Base-by-base conservation (phyloP, 1,140 invertebrate genomes). In the Holotrichia oblita region DNA sequence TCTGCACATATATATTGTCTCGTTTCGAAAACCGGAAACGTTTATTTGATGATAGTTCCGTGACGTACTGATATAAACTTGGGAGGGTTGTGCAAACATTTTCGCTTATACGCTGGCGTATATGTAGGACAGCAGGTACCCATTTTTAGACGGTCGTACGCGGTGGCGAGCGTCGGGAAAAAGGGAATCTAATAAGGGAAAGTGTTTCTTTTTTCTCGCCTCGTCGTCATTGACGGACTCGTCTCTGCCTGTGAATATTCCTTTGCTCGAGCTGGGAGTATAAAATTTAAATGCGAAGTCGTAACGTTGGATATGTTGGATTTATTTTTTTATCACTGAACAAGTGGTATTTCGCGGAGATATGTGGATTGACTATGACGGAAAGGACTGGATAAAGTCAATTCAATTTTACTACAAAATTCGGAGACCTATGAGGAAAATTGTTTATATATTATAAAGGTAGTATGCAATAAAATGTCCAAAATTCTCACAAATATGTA, bases 11-110 rank as follows among this genome's bases (percentile, higher is more conserved):
- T 69, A 69, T 69, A 22, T 69, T 24, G 61, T 69, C 61, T 20
- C 61, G 61, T 69, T 69, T 20, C 61, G 61, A 69, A 69, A 69
- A 69, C 61, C 61, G 61, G 48, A 69, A 69, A 69, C 61, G 61
- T 34, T 69, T 34, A 69, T 69, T 69, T 69, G 61, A 69, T 69
- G 61, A 69, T 69, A 22, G 20, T 69, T 69, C 61, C 61, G 61
- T 34, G 27, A 69, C 61, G 61, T 69, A 24, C 61, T 14, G 61
- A 69, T 69, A 69, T 69, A 69, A 69, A 69, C 61, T 69, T 20
- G 22, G 17, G 61, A 69, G 24, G 61, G 61, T 27, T 69, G 22
- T 20, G 22, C 20, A 24, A 69, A 69, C 61, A 69, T 24, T 69
- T 69, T 34, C 61, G 27, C 6, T 34, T 69, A 69, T 22, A 34